Base-by-base conservation (phyloP, 2,113 vertebrate species). In the Sciurus niger region DNA sequence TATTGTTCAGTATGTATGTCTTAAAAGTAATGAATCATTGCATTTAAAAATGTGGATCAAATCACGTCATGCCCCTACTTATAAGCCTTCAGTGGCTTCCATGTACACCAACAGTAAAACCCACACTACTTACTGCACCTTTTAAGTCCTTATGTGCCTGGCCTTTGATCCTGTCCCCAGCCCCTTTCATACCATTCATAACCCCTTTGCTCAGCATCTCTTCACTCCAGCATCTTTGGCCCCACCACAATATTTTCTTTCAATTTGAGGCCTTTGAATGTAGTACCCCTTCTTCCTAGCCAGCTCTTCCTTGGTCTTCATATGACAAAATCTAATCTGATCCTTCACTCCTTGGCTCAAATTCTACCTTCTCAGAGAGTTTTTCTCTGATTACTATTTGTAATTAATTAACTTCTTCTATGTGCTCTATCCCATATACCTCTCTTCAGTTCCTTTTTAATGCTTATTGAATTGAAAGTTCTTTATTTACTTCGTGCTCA, bases 1-100 rank as follows among this genome's bases (percentile, higher is more conserved):
- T 87, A 10, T 93, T 80, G 84, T 91, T 93, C 17, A 80, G 0
- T 87, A 9, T 92, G 1, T 95, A 43, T 87, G 65, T 92, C 67
- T 96, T 16, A 93, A 93, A 80, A 22, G 28, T 60, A 94, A 60
- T 20, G 85, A 53, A 68, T 84, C 16, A 84, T 73, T 73, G 6
- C 76, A 51, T 65, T 95, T 82, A 46, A 65, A 89, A 94, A 67
- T 65, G 17, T 85, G 13, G 1, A 13, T 80, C 51, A 88, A 43
- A 77, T 89, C 51, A 13, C 63, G 14, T 91, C 76, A 65, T 89
- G 67, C 28, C 18, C n/a, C 60, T 77, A 17, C 25, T 84, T 60
- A 6, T 37, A 77, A 77, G 4, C 20, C 28, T 92, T 77, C 63
- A 43, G 7, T 84, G n/a, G 10, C 20, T 88, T 93, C 83, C 60